Percentiles rank a stretch among this genome's conserved stretches.
phyloP scores from a whole-genome alignment of 2,888 invertebrate species.

The Carcina quercana region DNA sequence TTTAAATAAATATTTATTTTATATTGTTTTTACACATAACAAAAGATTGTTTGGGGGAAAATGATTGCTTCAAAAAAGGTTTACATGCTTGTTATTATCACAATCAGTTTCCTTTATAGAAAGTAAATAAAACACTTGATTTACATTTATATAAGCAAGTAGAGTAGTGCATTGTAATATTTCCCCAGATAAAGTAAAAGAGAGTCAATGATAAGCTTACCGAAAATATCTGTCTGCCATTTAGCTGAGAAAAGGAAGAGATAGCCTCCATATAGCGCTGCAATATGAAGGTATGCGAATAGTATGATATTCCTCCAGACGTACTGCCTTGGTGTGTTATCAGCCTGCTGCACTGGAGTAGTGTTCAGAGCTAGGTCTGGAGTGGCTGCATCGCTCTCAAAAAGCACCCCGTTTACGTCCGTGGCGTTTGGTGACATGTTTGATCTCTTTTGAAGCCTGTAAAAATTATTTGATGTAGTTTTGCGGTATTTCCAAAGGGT shows the following conservation, averaged over 20 bases:
- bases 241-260: conserved; percentile 83
- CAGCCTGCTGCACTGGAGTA: conserved; percentile 63
- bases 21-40: no score
- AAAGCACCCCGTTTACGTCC: conserved; percentile 61
- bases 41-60: no score
- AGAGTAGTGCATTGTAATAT: no score
- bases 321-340: conserved; percentile 71
- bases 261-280: conserved; percentile 84
- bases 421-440: conserved; percentile 62
- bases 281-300: conserved; percentile 83
- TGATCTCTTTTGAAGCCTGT: conserved; percentile 20
- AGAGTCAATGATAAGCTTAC: conserved; percentile 67
- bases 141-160: no score
- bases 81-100: no score
- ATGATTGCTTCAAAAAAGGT: no score
- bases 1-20: no score
- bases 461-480: no score
- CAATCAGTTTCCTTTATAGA: no score
- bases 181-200: conserved; percentile 5
- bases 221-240: conserved; percentile 80
- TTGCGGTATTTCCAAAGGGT: no score
- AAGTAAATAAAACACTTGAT: no score
- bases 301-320: conserved; percentile 91
- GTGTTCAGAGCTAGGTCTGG: conserved; percentile 53
- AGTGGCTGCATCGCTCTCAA: conserved; percentile 62